These are phyloP conservation scores for Hirtodrosophila alboralis DNA, from an alignment of 2,888 invertebrate species.

Conservation along the genomic window DNA sequence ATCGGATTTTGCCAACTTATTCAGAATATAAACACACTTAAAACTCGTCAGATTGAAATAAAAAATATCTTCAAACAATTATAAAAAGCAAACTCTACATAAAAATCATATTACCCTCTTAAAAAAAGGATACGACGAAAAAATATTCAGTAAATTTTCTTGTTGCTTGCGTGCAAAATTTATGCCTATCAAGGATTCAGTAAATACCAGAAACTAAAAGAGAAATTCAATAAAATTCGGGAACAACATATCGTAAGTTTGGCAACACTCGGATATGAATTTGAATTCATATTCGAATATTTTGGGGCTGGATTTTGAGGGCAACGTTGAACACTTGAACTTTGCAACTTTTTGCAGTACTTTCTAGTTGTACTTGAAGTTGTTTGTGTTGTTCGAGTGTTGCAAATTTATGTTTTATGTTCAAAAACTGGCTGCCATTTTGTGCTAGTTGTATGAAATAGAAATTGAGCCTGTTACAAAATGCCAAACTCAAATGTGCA, in stretches of 20 bases:
- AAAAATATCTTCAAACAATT: too few relatives aligned
- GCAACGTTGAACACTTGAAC: conserved; percentile 35
- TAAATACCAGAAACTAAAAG: conserved; percentile 47
- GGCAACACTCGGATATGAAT: conserved; percentile 28
- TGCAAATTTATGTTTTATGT: conserved; percentile 69
- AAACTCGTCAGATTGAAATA: too few relatives aligned
- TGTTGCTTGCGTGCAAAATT: conserved; percentile 47
- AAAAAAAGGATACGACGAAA: conserved; percentile 13
- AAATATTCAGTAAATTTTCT: conserved; percentile 46
- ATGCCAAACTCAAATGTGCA: conserved; percentile 3
- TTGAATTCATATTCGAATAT: conserved; percentile 31
- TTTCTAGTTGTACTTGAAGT: conserved; percentile 20
- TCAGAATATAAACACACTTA: too few relatives aligned
- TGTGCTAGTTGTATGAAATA: conserved; percentile 28
- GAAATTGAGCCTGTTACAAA: conserved; percentile 26
- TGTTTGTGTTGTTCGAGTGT: conserved; percentile 36
- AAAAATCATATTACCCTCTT: too few relatives aligned
- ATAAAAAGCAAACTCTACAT: too few relatives aligned
- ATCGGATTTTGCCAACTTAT: too few relatives aligned
- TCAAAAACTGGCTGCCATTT: conserved; percentile 12
- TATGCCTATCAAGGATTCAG: conserved; percentile 63
- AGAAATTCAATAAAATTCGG: conserved; percentile 7
- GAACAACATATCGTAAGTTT: conserved; percentile 15
- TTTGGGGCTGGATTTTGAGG: neutral
- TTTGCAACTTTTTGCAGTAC: conserved; percentile 46